Percentiles rank a stretch among this genome's conserved stretches.
phyloP scores from a whole-genome alignment of 2,113 vertebrate species.

The Rhinichthys klamathensis region DNA sequence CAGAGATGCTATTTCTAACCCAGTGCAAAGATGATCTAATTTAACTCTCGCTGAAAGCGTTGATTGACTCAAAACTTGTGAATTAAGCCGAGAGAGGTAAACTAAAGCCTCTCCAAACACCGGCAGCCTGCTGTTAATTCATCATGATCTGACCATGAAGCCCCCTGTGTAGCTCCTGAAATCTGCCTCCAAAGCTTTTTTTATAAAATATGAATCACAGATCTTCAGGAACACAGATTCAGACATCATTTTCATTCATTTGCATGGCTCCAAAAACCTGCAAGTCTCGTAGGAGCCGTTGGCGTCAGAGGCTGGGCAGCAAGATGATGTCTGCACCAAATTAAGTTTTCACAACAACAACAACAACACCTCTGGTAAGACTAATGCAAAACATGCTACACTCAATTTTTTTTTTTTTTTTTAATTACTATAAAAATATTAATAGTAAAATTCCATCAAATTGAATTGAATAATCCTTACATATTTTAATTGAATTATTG shows the following conservation, averaged over 20 bases:
- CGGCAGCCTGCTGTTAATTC: neutral
- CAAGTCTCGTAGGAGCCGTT: neutral
- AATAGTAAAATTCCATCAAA: too few species aligned
- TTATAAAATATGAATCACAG: constrained; percentile 17
- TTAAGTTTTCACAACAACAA: neutral
- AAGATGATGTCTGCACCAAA: neutral
- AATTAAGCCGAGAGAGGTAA: neutral
- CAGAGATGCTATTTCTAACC: constrained; percentile 9
- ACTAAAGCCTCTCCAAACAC: neutral
- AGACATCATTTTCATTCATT: neutral
- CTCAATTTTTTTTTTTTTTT: too few species aligned
- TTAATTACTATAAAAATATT: too few species aligned
- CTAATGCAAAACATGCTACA: neutral
- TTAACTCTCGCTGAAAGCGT: neutral
- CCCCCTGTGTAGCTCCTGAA: neutral
- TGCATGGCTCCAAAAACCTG: neutral
- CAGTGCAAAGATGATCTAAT: constrained; percentile 12
- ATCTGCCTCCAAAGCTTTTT: neutral
- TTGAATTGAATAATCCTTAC: too few species aligned
- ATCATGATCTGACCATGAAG: constrained; percentile 14
- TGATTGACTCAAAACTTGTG: neutral
- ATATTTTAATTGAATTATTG: too few species aligned
- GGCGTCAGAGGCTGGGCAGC: neutral
- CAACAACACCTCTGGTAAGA: neutral
- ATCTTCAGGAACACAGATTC: neutral